Conservation (phyloP, 2,113 vertebrate species). For the Australoheros scitulus region DNA sequence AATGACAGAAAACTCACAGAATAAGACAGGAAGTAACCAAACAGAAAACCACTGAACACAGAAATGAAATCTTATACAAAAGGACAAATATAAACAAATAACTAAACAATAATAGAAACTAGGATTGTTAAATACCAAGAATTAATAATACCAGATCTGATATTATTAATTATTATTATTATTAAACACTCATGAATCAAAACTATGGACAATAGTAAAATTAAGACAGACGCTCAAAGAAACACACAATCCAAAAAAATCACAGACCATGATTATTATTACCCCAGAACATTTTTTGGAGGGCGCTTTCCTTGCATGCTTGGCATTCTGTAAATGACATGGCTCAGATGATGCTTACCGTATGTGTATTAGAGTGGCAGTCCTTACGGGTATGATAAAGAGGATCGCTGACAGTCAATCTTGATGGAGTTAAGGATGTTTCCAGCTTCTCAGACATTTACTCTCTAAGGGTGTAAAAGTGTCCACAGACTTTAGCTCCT, state of each 20-base stretch:
- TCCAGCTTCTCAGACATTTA: conserved; percentile 50
- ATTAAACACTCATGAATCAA: background rate
- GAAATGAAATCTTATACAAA: no score
- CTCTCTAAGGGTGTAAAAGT: conserved; percentile 30
- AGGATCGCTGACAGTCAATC: conserved; percentile 64
- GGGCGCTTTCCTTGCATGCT: background rate
- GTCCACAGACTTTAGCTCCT: conserved; percentile 11
- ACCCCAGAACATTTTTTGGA: background rate
- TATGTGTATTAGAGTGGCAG: conserved; percentile 28
- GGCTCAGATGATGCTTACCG: conserved; percentile 42
- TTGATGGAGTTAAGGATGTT: conserved; percentile 55
- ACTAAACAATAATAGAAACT: background rate
- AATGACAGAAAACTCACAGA: no score
- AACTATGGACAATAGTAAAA: background rate
- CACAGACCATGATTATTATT: background rate
- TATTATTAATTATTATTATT: no score
- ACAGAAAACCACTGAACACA: no score
- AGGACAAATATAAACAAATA: no score
- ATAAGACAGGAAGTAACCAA: no score
- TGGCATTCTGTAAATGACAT: conserved; percentile 14
- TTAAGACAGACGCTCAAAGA: no score
- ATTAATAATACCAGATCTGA: background rate
- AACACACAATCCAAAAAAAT: no score
- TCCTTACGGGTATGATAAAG: conserved; percentile 60
- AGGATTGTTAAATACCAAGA: background rate